A percentile compares a stretch with the other conserved stretches of the same genome.
phyloP scores from a whole-genome alignment of 2,113 vertebrate species.

The Miniopterus natalensis region DNA sequence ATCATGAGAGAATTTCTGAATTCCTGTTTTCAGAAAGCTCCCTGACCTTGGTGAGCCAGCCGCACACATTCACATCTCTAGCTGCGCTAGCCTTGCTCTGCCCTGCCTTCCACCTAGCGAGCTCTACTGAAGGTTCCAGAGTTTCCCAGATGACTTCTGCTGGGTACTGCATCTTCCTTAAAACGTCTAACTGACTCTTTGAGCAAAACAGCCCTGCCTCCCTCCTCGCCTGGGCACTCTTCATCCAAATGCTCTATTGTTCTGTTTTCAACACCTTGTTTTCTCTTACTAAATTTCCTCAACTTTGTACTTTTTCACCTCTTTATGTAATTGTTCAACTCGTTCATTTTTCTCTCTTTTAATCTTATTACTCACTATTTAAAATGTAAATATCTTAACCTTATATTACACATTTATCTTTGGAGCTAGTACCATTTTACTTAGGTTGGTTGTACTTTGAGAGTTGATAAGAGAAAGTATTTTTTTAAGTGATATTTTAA shows the following conservation, averaged over 20 bases:
- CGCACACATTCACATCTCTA: rapidly evolving
- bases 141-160: neutral
- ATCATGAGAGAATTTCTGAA: neutral
- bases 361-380: neutral
- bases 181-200: neutral
- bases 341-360: neutral
- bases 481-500: neutral
- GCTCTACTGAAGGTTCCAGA: neutral
- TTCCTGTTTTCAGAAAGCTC: neutral
- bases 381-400: neutral
- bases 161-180: neutral
- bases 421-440: neutral
- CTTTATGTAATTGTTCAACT: neutral
- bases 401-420: neutral
- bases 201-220: neutral
- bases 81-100: neutral
- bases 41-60: neutral
- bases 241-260: neutral
- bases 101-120: neutral
- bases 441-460: neutral
- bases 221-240: too few species aligned
- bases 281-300: neutral
- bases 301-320: neutral
- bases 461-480: neutral
- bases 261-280: neutral